Conservation (phyloP, 2,797 vertebrate species). For the Paratrypauchen microcephalus region DNA sequence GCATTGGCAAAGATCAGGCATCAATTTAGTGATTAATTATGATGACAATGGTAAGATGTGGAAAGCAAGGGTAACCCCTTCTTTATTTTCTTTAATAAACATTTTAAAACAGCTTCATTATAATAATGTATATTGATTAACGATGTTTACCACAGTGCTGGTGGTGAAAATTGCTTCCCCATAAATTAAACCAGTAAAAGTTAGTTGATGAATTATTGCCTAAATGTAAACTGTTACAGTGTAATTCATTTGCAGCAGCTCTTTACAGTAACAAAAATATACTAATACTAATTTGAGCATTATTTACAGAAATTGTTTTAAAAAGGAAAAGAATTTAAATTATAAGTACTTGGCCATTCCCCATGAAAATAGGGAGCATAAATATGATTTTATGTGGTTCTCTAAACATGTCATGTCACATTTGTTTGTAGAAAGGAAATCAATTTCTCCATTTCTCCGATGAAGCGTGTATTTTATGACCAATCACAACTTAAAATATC, state of each 20-base stretch:
- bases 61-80: conserved; percentile 74
- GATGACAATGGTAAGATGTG: conserved; percentile 72
- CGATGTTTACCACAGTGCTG: conserved; percentile 79
- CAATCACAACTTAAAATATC: conserved; percentile 9
- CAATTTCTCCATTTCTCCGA: conserved; percentile 6
- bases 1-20: conserved; percentile 65
- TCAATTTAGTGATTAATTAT: conserved; percentile 78
- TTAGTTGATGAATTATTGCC: conserved; percentile 81
- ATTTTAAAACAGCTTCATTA: conserved; percentile 85
- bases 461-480: conserved; percentile 1
- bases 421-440: conserved; percentile 5
- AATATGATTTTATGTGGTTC: conserved; percentile 10
- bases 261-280: conserved; percentile 60
- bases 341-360: conserved; percentile 27
- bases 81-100: conserved; percentile 82
- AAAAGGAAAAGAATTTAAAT: conserved; percentile 33
- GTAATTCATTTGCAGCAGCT: conserved; percentile 72
- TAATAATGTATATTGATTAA: conserved; percentile 87
- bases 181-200: conserved; percentile 85
- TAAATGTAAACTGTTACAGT: conserved; percentile 75
- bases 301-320: conserved; percentile 60
- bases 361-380: conserved; percentile 23
- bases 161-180: conserved; percentile 80
- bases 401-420: conserved; percentile 13
- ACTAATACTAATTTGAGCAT: conserved; percentile 37